Evolutionary conservation across 2,888 invertebrate species (phyloP), one percentile per base, ranked within the genome.

Genomic region (Tipula confusa): DNA sequence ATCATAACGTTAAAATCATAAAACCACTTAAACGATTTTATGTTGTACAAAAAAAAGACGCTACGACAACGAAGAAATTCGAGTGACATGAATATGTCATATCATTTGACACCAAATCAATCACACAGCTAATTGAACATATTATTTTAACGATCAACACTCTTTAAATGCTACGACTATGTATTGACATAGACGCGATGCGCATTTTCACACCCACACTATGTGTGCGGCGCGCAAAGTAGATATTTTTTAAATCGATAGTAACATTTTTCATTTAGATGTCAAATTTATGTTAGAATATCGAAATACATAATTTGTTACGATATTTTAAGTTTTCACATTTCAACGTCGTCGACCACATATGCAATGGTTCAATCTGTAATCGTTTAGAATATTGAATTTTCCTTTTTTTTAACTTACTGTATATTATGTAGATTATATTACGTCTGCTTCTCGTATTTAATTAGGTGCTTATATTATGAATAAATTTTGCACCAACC

Each of bases 91-190:
- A 24, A 64, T 24, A 64, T 64, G 64, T 64, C 64, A 64, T 64
- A 64, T 64, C 64, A 11, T 64, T 64, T 64, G 64, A 64, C 64
- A 64, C 64, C 64, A 64, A 64, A 64, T 64, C 64, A 64, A 64
- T 64, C 64, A 64, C 33, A 33, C 18, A 64, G 9, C 11, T 64
- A 64, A 64, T 64, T 64, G 24, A 64, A 64, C 64, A 64, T 64
- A 64, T 64, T 64, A 64, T 64, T 24, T 64, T 64, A 64, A 64
- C 64, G 64, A 64, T 64, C 64, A 64, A 64, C 64, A 64, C 64
- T 64, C 64, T 64, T 64, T 24, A 64, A 9, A 64, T 18, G n/a
- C 0, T 33, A 33, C 11, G 11, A 33, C 11, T 9, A 64, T 64
- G 64, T 9, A 13, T 24, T 64, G 64, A 18, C 64, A 64, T 64